These are phyloP conservation scores for Caenorhabditis macrosperma DNA, from an alignment of 2,888 invertebrate species.

Conservation along the genomic window DNA sequence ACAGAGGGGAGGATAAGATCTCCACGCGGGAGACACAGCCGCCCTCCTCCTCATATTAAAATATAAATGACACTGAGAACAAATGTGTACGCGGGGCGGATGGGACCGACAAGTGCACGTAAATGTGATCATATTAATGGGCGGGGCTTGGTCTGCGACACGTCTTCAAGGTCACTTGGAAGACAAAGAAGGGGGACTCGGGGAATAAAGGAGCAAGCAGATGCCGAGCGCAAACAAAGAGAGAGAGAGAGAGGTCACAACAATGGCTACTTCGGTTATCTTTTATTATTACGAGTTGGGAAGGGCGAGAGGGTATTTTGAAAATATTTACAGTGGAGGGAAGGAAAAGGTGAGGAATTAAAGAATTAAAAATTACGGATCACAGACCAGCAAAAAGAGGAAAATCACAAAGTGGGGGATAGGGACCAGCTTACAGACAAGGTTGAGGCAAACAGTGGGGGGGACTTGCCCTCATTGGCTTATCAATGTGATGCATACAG, in stretches of 20 bases:
- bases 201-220: background rate
- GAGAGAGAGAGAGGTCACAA: background rate
- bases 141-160: background rate
- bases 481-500: conserved; percentile 15
- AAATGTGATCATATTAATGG: conserved; percentile 9
- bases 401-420: conserved; percentile 7
- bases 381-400: conserved; percentile 22
- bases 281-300: conserved; percentile 23
- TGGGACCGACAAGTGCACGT: background rate
- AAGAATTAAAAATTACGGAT: conserved; percentile 34
- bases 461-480: conserved; percentile 26
- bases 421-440: conserved; percentile 33
- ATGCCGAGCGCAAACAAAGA: background rate
- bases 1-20: background rate
- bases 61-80: background rate
- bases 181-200: background rate
- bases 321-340: conserved; percentile 30
- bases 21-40: background rate
- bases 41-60: background rate
- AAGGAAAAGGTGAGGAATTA: background rate
- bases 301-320: background rate
- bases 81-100: background rate
- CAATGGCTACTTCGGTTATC: background rate
- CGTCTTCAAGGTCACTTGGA: conserved; percentile 18
- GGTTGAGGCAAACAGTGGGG: background rate